Evolutionary conservation across 2,113 vertebrate genomes (phyloP).

Genomic region (Anhinga anhinga): DNA sequence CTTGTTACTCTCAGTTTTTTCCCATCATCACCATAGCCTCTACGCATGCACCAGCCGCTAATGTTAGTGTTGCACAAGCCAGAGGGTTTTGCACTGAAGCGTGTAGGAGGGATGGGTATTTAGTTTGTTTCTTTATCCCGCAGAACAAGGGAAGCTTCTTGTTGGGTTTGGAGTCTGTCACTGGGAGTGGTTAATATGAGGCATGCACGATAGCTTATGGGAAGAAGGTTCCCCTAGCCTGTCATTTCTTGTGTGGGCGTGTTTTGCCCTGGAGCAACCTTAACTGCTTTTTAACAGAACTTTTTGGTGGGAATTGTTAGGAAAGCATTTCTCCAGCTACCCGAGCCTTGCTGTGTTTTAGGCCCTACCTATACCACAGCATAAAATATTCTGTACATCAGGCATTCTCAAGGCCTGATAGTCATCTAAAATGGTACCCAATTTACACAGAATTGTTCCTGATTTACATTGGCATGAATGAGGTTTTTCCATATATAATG

Average conservation of each 20-base stretch:
- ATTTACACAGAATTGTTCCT: constrained; percentile 39
- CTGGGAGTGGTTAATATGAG: constrained; percentile 37
- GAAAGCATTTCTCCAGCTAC: constrained; percentile 51
- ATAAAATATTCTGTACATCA: constrained; percentile 44
- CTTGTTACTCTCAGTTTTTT: not conserved
- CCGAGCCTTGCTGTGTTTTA: not conserved
- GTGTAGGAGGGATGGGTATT: not conserved
- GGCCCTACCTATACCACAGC: not conserved
- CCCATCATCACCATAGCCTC: not conserved
- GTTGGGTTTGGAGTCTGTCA: constrained; percentile 25
- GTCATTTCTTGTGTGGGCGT: constrained; percentile 65
- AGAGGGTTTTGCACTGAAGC: not conserved
- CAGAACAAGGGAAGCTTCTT: constrained; percentile 34
- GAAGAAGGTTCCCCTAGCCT: constrained; percentile 46
- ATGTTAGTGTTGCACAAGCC: not conserved
- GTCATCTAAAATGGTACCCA: constrained; percentile 19
- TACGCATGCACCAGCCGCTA: not conserved
- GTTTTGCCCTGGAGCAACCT: constrained; percentile 56
- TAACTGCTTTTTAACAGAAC: constrained; percentile 62
- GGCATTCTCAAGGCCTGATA: constrained; percentile 50
- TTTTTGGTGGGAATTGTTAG: constrained; percentile 59
- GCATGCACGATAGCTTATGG: not conserved
- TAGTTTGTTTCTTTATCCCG: not conserved
- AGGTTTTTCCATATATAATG: constrained; percentile 32
- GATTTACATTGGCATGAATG: constrained; percentile 32